phyloP scores from a whole-genome alignment of 2,888 invertebrate genomes.

The Drosophila colorata region DNA sequence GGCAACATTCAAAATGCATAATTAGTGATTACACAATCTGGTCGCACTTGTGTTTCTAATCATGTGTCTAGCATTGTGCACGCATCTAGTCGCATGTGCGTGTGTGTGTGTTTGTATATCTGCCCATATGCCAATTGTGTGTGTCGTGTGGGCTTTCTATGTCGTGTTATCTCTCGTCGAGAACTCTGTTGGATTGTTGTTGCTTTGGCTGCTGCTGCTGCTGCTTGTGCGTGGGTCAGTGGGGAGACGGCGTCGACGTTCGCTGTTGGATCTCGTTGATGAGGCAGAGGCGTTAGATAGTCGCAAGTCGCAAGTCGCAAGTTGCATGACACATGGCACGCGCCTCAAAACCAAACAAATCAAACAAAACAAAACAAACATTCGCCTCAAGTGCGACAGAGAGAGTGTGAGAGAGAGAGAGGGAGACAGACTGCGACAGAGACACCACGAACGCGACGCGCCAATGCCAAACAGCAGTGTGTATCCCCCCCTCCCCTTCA shows the following conservation, averaged over 20 bases:
- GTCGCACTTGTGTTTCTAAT: slow-evolving; percentile 34
- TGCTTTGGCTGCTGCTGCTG: slow-evolving; percentile 25
- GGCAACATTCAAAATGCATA: neutral
- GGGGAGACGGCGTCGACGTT: slow-evolving; percentile 61
- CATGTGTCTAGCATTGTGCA: slow-evolving; percentile 26
- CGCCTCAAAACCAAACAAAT: slow-evolving; percentile 58
- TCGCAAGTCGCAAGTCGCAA: slow-evolving; percentile 68
- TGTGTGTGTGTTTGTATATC: slow-evolving; percentile 39
- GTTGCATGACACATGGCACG: slow-evolving; percentile 80
- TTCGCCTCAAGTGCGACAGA: neutral
- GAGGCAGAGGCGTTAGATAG: slow-evolving; percentile 81
- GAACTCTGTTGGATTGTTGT: slow-evolving; percentile 54
- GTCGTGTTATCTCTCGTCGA: slow-evolving; percentile 74
- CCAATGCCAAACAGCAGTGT: slow-evolving; percentile 60
- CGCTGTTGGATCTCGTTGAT: slow-evolving; percentile 63
- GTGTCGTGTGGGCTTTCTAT: slow-evolving; percentile 67
- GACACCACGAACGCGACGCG: slow-evolving; percentile 14
- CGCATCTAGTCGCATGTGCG: slow-evolving; percentile 20
- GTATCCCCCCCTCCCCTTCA: too few relatives aligned
- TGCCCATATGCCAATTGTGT: slow-evolving; percentile 76
- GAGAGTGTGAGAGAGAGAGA: slow-evolving; percentile 5
- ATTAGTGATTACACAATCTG: neutral
- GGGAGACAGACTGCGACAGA: neutral
- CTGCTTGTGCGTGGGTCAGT: slow-evolving; percentile 69
- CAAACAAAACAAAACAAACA: slow-evolving; percentile 44